Evolutionary conservation across 2,797 vertebrate species (phyloP).

Genomic region (Trachops cirrhosus): DNA sequence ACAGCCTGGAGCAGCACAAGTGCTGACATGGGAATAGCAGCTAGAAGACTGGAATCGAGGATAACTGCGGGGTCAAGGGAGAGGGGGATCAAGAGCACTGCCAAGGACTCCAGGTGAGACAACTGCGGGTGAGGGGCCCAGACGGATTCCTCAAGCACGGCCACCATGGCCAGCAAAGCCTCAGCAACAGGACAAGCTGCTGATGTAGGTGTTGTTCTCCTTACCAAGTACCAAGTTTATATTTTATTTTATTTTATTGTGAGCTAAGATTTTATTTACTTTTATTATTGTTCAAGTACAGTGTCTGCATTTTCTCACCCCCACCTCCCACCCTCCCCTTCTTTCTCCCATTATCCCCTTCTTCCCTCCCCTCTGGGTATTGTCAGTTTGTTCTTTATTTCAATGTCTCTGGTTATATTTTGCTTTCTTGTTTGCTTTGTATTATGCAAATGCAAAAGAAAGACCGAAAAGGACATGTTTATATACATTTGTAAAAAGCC

Average conservation of each 20-base stretch:
- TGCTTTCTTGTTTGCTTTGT: background rate
- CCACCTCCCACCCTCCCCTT: too few relatives aligned
- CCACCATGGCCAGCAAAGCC: background rate
- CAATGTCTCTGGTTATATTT: too few relatives aligned
- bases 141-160: background rate
- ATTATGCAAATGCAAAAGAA: background rate
- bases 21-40: background rate
- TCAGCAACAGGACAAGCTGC: background rate
- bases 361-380: too few relatives aligned
- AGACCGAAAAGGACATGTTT: background rate
- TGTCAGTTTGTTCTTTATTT: too few relatives aligned
- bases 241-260: background rate
- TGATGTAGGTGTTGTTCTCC: background rate
- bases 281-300: too few relatives aligned
- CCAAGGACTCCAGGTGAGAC: background rate
- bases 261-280: too few relatives aligned
- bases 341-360: too few relatives aligned
- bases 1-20: background rate
- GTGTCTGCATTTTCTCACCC: too few relatives aligned
- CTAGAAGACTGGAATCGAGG: background rate
- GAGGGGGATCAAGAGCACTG: background rate
- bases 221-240: background rate
- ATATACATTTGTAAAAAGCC: background rate
- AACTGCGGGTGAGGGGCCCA: background rate
- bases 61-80: background rate